Evolutionary conservation across 2,888 invertebrate genomes (phyloP).

Genomic region (Ophonus ardosiacus): DNA sequence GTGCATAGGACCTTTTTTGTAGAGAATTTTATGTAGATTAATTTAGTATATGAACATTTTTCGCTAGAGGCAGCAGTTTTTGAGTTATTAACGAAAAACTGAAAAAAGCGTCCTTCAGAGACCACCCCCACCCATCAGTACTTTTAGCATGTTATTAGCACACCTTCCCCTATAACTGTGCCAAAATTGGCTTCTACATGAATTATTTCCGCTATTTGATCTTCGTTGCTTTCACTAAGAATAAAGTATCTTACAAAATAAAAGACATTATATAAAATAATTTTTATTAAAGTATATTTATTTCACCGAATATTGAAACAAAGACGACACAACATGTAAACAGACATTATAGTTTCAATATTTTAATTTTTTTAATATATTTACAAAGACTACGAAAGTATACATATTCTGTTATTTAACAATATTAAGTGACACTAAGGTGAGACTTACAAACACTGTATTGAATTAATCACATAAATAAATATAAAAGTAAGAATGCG

Average conservation of each 20-base stretch:
- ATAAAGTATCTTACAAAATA: neutral
- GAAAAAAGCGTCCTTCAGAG: too few species aligned
- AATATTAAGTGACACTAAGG: neutral
- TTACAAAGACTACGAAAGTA: conserved; percentile 19
- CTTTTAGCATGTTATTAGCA: too few species aligned
- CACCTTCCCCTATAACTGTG: too few species aligned
- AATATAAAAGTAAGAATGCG: conserved; percentile 9
- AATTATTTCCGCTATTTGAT: too few species aligned
- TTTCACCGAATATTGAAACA: neutral
- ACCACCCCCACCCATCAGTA: too few species aligned
- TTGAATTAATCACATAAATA: conserved; percentile 20
- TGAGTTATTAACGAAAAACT: too few species aligned
- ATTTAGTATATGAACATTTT: too few species aligned
- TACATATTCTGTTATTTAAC: neutral
- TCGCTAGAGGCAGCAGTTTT: too few species aligned
- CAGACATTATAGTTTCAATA: conserved; percentile 6
- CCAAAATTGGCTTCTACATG: too few species aligned
- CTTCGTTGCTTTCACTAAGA: too few species aligned
- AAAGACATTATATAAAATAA: neutral
- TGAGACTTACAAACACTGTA: neutral
- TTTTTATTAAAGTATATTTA: neutral
- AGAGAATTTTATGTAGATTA: too few species aligned
- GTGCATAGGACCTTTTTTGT: too few species aligned
- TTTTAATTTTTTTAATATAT: neutral
- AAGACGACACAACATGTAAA: neutral